Base-by-base conservation (phyloP, 2,888 invertebrate species). In the Amblyjoppa proteus region DNA sequence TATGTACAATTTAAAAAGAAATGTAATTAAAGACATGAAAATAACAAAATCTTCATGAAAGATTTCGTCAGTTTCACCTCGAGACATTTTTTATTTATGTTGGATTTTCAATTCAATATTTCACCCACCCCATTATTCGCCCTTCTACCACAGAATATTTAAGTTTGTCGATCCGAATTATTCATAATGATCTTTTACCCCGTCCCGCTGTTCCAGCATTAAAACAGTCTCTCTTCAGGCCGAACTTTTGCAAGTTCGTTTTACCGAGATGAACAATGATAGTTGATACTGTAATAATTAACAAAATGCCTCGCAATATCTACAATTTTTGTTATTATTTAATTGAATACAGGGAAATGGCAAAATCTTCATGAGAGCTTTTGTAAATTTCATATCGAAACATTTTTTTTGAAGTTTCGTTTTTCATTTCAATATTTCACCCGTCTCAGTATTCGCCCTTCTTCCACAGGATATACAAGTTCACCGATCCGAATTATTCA, bases 261-360 rank as follows among this genome's bases (percentile, higher is more conserved):
- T 38, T 11, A 56, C 20, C 20, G 38, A 71, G 20, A 38, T 34
- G 71, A 28, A 41, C 11, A 41, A 41, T 41, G n/a, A 53, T 13
- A 53, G 34, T 73, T 73, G 3, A 45, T 28, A 13, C 74, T 74
- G 74, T 20, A 73, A 73, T n/a, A 41, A 73, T 28, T 3, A 16
- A 7, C 20, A 16, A 38, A 66, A 16, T 64, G 28, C 9, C 16
- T 34, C 16, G 6, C 34, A 9, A 61, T 28, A 61, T 28, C 25
- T 11, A 25, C 11, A 0, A 31, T 56, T 25, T 56, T 53, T n/a
- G 20, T 28, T 25, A 69, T 9, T 45, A 45, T 28, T 6, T 3
- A 7, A 68, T 34, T 6, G 38, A 66, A 11, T 16, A n/a, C n/a
- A 38, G 7, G 3, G 38, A 66, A 66, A 38, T 13, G 13, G 0